These are phyloP conservation scores for Oceanites oceanicus DNA, from an alignment of 2,113 vertebrate genomes.

Conservation along the genomic window DNA sequence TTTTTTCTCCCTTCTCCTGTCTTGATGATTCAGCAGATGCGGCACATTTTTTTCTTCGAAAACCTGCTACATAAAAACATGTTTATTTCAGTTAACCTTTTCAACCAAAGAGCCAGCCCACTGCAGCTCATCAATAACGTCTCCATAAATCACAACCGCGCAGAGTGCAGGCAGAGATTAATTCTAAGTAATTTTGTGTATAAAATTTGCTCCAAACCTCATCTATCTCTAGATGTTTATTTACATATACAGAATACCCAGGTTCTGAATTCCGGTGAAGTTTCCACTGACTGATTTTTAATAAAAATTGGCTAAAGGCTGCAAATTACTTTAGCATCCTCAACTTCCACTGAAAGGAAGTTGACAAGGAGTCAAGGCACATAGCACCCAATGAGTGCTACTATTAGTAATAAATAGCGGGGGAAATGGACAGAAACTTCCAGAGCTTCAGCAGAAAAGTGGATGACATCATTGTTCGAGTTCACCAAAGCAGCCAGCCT, in stretches of 20 bases:
- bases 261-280: background rate
- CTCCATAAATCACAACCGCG: background rate
- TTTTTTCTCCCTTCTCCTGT: background rate
- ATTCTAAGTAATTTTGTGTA: background rate
- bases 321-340: background rate
- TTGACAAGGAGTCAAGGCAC: background rate
- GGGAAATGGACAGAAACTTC: background rate
- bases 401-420: background rate
- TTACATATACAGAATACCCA: background rate
- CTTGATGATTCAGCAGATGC: background rate
- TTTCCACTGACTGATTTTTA: background rate
- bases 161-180: background rate
- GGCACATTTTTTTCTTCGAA: background rate
- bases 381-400: background rate
- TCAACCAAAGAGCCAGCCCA: background rate
- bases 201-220: constrained; percentile 19
- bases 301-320: background rate
- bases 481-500: background rate
- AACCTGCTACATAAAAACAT: background rate
- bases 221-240: constrained; percentile 6
- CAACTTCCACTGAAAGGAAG: background rate
- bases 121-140: background rate
- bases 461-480: background rate
- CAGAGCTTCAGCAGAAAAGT: background rate
- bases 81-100: constrained; percentile 52